Evolutionary conservation across 1,140 invertebrate species (phyloP).

Genomic region (Arion vulgaris): DNA sequence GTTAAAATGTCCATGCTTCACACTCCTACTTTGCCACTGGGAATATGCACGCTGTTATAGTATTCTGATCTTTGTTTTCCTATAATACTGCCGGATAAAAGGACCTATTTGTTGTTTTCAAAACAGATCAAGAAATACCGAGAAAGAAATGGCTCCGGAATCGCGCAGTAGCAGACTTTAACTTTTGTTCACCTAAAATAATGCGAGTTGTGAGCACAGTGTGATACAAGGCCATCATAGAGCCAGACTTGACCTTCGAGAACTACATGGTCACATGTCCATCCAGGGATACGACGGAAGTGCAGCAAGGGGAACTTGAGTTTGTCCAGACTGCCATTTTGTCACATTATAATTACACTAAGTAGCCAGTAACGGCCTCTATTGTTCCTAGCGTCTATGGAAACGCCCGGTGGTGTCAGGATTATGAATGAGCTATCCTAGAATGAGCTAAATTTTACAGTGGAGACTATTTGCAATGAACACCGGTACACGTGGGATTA

Average conservation of each 20-base stretch:
- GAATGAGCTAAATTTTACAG: not conserved
- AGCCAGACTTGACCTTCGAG: not conserved
- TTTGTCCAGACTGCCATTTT: not conserved
- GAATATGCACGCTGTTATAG: too few species aligned
- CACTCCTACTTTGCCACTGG: too few species aligned
- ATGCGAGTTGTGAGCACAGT: too few species aligned
- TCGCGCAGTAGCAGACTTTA: too few species aligned
- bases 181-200: too few species aligned
- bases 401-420: not conserved
- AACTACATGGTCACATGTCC: not conserved
- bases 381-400: not conserved
- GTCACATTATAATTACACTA: slow-evolving; percentile 3
- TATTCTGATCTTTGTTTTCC: too few species aligned
- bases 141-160: too few species aligned
- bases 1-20: too few species aligned
- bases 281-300: not conserved
- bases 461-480: not conserved
- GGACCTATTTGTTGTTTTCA: too few species aligned
- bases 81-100: too few species aligned
- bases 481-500: not conserved
- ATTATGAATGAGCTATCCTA: not conserved
- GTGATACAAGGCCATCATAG: too few species aligned
- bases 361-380: not conserved
- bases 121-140: too few species aligned
- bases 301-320: not conserved